phyloP scores from a whole-genome alignment of 2,113 vertebrate genomes.

The Nesoenas mayeri region DNA sequence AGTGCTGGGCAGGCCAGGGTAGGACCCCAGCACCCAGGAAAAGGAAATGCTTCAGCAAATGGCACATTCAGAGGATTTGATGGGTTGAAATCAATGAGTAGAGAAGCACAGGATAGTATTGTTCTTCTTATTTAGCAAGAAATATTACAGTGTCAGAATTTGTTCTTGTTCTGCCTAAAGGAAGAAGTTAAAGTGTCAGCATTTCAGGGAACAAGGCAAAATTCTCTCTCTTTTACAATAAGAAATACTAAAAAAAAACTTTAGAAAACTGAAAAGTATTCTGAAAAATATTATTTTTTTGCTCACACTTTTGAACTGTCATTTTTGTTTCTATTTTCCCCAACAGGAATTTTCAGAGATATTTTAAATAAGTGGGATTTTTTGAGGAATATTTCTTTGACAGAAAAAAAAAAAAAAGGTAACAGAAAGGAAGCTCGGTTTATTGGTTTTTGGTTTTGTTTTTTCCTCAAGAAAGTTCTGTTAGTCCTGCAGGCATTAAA shows the following conservation, averaged over 20 bases:
- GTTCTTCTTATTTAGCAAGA: neutral
- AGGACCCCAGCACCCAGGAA: neutral
- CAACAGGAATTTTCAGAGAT: neutral
- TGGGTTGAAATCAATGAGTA: neutral
- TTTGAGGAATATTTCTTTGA: neutral
- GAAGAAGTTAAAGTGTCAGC: neutral
- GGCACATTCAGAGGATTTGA: accelerated
- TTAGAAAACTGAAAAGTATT: neutral
- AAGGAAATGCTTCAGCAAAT: neutral
- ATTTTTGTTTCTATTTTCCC: neutral
- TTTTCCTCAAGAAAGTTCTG: neutral
- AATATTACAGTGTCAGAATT: neutral
- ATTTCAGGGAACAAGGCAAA: neutral
- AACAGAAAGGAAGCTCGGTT: neutral
- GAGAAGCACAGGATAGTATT: neutral
- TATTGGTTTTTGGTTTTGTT: too few species aligned
- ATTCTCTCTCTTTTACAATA: neutral
- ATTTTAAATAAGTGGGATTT: neutral
- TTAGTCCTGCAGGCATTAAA: neutral
- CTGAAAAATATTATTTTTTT: neutral
- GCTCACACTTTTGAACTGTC: neutral
- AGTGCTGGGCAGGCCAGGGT: neutral
- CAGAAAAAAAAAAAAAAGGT: neutral
- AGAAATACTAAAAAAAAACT: neutral
- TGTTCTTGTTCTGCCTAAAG: neutral